phyloP scores from a whole-genome alignment of 2,113 vertebrate species.

The Colius striatus region DNA sequence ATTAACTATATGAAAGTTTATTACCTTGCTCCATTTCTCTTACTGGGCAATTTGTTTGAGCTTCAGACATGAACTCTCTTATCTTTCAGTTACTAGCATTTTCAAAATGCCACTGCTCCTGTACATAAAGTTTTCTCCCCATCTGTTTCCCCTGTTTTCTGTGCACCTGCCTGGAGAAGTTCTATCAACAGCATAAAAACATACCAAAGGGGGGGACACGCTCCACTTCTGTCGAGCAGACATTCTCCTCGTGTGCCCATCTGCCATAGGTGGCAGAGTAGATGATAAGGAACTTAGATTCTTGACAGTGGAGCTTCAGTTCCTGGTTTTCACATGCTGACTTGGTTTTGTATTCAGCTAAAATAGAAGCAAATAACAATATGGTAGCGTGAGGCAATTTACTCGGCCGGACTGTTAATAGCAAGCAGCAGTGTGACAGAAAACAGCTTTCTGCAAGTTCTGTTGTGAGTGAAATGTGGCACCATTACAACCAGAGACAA shows the following conservation, averaged over 20 bases:
- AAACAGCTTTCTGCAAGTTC: conserved; percentile 1
- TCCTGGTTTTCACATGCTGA: conserved; percentile 88
- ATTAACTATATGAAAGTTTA: background rate
- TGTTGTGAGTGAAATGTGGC: background rate
- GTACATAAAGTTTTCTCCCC: background rate
- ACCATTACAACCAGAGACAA: background rate
- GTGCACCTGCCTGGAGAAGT: background rate
- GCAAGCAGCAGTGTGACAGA: conserved; percentile 16
- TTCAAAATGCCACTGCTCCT: background rate
- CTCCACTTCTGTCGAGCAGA: conserved; percentile 76
- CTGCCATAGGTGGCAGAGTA: conserved; percentile 91
- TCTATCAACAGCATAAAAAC: conserved; percentile 2
- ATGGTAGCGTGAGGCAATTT: background rate
- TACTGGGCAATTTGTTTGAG: background rate
- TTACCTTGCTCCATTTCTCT: background rate
- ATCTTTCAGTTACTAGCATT: background rate
- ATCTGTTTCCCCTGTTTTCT: background rate
- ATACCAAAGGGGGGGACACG: conserved; percentile 84
- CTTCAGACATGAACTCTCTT: background rate
- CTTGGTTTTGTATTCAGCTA: conserved; percentile 91
- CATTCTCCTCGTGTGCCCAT: conserved; percentile 70
- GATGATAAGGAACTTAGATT: conserved; percentile 90
- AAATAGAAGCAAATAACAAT: conserved; percentile 67
- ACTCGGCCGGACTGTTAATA: background rate
- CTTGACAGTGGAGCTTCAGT: conserved; percentile 89